Evolutionary conservation across 1,140 invertebrate species (phyloP).

Genomic region (Zaprionus capensis): DNA sequence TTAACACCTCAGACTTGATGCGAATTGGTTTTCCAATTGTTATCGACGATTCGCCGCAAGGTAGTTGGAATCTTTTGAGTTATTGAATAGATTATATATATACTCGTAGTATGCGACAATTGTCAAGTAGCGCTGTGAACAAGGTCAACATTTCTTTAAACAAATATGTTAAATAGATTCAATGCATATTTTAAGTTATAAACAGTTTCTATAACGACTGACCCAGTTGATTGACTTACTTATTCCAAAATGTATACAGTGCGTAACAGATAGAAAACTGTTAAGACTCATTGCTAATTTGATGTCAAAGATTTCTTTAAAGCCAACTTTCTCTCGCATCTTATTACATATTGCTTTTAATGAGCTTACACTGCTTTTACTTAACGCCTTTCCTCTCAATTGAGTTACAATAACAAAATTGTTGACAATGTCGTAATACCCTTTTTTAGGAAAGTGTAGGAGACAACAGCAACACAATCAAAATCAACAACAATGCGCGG

Average conservation of each 20-base stretch:
- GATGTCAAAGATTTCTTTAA: not conserved
- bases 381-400: conserved; percentile 17
- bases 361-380: conserved; percentile 14
- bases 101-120: not conserved
- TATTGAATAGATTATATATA: conserved; percentile 26
- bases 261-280: not conserved
- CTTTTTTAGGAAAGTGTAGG: conserved; percentile 21
- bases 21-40: conserved; percentile 21
- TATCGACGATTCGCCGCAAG: conserved; percentile 1
- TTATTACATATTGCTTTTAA: not conserved
- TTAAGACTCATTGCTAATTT: not conserved
- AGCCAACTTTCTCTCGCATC: conserved; percentile 33
- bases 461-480: conserved; percentile 4
- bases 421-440: conserved; percentile 6
- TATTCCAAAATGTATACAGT: conserved; percentile 11
- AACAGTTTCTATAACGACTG: conserved; percentile 24
- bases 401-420: not conserved
- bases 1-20: conserved; percentile 10
- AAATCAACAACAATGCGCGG: not conserved
- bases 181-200: conserved; percentile 34
- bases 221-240: conserved; percentile 30
- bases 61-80: conserved; percentile 20
- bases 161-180: conserved; percentile 35
- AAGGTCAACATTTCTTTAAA: conserved; percentile 49
- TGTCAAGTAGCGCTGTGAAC: not conserved